Evolutionary conservation across 2,888 invertebrate genomes (phyloP), one percentile per base, ranked within the genome.

Genomic region (Monoplex corrugatus): DNA sequence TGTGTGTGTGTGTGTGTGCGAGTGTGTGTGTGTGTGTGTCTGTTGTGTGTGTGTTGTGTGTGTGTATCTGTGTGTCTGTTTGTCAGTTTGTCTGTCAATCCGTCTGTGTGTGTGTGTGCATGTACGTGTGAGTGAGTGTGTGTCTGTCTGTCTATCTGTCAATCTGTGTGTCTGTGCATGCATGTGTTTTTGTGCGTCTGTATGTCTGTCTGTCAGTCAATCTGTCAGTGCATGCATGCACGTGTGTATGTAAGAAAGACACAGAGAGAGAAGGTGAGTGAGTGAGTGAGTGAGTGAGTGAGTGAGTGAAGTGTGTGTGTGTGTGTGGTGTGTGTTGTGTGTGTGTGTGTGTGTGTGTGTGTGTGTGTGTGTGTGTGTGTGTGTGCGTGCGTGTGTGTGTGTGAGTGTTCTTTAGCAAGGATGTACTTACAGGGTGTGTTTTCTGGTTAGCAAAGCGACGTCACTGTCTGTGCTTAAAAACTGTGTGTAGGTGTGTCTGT

Each of bases 1-100:
- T 68, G 68, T 68, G 68, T 68, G 45, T 89, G 88, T 88, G 57
- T 89, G 87, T 86, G 57, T 88, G 82, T 80, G 78, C 89, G 63
- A 38, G 63, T 89, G 86, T 68, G 85, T 86, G 86, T 80, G 86
- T 86, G 82, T 63, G 85, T 89, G 57, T 28, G 68, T 68, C 28
- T 68, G 68, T 0, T 68, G 68, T 68, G 68, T 68, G 68, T 68
- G 68, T 68, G n/a, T n/a, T n/a, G n/a, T n/a, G 2, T 68, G 68
- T 68, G 68, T 68, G 68, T 68, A n/a, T 68, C 28, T 68, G 68
- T 68, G 68, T 68, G 68, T 28, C 28, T 68, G 68, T 68, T 19
- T 68, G 68, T 75, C n/a, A n/a, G n/a, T n/a, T n/a, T n/a, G n/a
- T n/a, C n/a, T n/a, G 50, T 50, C 10, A 19, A 50, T 50, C 50